Conservation (phyloP, 2,113 vertebrate genomes). For the Oriolus oriolus region DNA sequence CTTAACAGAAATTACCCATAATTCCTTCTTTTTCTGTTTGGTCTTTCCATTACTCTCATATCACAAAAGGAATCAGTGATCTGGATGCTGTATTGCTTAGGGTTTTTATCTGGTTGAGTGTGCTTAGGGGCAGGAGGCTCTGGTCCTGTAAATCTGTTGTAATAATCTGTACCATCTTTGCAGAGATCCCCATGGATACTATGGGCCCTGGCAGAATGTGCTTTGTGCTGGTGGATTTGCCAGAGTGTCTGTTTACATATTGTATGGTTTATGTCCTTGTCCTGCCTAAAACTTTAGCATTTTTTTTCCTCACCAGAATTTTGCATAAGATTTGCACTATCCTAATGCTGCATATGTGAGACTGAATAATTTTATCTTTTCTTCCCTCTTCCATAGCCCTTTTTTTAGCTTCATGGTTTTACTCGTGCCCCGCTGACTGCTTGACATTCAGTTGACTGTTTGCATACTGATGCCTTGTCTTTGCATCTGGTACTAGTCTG, state of each 20-base stretch:
- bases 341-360: not conserved
- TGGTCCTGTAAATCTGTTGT: not conserved
- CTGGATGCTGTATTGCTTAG: not conserved
- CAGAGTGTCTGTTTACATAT: not conserved
- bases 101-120: not conserved
- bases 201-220: not conserved
- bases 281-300: not conserved
- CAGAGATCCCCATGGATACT: not conserved
- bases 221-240: not conserved
- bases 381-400: not conserved
- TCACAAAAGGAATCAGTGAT: not conserved
- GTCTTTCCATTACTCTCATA: not conserved
- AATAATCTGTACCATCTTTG: not conserved
- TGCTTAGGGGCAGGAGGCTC: not conserved
- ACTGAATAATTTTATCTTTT: not conserved
- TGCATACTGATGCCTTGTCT: not conserved
- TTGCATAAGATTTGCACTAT: not conserved
- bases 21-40: not conserved
- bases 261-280: not conserved
- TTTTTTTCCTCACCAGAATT: not conserved
- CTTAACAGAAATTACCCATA: not conserved
- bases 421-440: not conserved
- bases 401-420: not conserved
- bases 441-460: not conserved
- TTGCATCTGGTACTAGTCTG: not conserved